Conservation (phyloP, 2,113 vertebrate species). For the Candoia aspera region DNA sequence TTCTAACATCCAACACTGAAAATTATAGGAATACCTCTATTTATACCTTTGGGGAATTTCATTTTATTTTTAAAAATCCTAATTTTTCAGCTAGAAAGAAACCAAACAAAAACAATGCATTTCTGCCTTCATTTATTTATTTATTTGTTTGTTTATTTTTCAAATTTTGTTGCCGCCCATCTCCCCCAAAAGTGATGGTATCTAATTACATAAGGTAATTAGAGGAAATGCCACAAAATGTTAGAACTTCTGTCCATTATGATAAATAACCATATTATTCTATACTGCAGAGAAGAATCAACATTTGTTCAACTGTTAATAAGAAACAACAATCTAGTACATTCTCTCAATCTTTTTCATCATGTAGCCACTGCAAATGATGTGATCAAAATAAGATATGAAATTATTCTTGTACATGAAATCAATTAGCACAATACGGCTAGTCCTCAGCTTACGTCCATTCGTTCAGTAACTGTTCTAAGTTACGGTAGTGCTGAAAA, state of each 20-base stretch:
- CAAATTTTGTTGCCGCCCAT: too few species aligned
- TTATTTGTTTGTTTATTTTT: too few species aligned
- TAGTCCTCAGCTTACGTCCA: not conserved
- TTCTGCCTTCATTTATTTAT: not conserved
- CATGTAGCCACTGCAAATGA: not conserved
- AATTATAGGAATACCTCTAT: not conserved
- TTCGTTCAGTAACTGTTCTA: not conserved
- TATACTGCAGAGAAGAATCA: not conserved
- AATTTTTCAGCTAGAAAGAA: not conserved
- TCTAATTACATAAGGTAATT: too few species aligned
- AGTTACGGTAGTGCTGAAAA: not conserved
- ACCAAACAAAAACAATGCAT: not conserved
- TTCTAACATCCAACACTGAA: conserved; percentile 11
- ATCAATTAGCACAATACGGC: not conserved
- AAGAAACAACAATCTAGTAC: not conserved
- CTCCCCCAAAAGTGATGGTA: too few species aligned
- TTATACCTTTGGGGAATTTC: not conserved
- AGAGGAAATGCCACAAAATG: not conserved
- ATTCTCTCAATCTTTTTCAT: not conserved
- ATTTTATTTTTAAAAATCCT: not conserved
- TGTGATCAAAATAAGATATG: not conserved
- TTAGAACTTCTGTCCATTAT: not conserved
- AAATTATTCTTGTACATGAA: not conserved
- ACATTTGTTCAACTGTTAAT: conserved; percentile 4
- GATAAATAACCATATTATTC: not conserved